Base-by-base conservation (phyloP, 2,113 vertebrate species). In the Micronycteris hirsuta region DNA sequence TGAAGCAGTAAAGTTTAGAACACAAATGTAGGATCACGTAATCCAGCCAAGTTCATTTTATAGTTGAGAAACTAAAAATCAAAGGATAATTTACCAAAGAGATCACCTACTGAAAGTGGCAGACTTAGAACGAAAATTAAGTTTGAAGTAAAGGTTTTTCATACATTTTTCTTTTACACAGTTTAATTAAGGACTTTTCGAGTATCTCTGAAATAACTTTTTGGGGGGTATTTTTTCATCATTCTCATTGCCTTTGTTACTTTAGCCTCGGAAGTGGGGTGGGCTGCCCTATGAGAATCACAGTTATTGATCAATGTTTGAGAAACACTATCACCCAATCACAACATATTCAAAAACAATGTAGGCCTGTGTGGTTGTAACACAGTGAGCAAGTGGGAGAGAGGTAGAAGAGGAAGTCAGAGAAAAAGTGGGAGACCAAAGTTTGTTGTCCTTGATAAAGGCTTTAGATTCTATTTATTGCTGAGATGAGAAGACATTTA, bases 31-130 rank as follows among this genome's bases (percentile, higher is more conserved):
- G n/a, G 56, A 88, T 49, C 38, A 92, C 41, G 71, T 9, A 94
- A 78, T 70, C 19, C 13, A 68, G 74, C 12, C 67, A 83, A 90
- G 77, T 89, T 45, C 13, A 89, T 58, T 81, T 61, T 58, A 68
- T 5, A 89, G 22, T 63, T 80, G 31, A 93, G n/a, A 83, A 93
- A 90, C 4, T 80, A 58, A 93, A 95, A 92, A 63, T 49, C 49
- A 43, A 92, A 77, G n/a, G 38, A 33, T 91, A 86, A 92, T 91
- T 82, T 92, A 54, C 16, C 43, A 67, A 84, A 28, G 28, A 17
- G 38, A 93, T 10, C 19, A 67, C 9, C 9, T 70, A 89, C 1
- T 90, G 1, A 92, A 95, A 95, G 28, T 89, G 56, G 82, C 14
- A 95, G 19, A 86, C 5, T 85, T 31, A 86, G 52, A 85, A 77